These are phyloP conservation scores for Drosophila orosa DNA, from an alignment of 1,140 invertebrate species.

Conservation along the genomic window DNA sequence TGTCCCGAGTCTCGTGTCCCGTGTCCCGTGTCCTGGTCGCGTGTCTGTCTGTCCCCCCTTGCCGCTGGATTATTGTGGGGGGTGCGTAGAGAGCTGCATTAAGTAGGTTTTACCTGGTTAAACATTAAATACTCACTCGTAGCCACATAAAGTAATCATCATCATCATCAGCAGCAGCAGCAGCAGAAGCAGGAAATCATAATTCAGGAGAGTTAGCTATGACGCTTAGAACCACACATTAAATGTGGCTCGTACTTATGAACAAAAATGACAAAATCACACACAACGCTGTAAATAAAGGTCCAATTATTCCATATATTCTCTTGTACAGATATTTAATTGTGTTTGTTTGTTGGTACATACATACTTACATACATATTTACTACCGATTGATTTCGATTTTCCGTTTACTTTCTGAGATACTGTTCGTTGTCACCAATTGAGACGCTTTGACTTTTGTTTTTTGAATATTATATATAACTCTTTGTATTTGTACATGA, in stretches of 20 bases:
- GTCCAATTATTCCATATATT: conserved; percentile 69
- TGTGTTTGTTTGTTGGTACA: conserved; percentile 75
- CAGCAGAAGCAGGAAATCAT: background rate
- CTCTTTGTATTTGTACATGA: conserved; percentile 76
- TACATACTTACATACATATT: conserved; percentile 62
- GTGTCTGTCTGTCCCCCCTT: conserved; percentile 7
- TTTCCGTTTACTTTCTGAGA: conserved; percentile 62
- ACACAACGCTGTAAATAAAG: conserved; percentile 75
- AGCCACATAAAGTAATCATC: conserved; percentile 50
- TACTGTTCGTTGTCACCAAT: conserved; percentile 76
- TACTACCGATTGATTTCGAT: conserved; percentile 50
- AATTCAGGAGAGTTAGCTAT: background rate
- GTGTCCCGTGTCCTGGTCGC: conserved; percentile 7
- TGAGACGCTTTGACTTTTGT: conserved; percentile 73
- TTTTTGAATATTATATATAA: conserved; percentile 64
- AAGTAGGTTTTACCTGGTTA: conserved; percentile 7
- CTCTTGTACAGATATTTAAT: conserved; percentile 79
- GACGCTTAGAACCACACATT: conserved; percentile 8
- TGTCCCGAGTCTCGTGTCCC: conserved; percentile 14
- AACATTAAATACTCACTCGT: conserved; percentile 29
- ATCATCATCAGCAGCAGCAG: conserved; percentile 17
- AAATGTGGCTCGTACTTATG: conserved; percentile 17
- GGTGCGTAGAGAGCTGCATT: conserved; percentile 19
- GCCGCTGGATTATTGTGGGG: conserved; percentile 25
- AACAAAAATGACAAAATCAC: conserved; percentile 63